These are phyloP conservation scores for Leptobrachium leishanense DNA, from an alignment of 2,113 vertebrate species.

Conservation along the genomic window DNA sequence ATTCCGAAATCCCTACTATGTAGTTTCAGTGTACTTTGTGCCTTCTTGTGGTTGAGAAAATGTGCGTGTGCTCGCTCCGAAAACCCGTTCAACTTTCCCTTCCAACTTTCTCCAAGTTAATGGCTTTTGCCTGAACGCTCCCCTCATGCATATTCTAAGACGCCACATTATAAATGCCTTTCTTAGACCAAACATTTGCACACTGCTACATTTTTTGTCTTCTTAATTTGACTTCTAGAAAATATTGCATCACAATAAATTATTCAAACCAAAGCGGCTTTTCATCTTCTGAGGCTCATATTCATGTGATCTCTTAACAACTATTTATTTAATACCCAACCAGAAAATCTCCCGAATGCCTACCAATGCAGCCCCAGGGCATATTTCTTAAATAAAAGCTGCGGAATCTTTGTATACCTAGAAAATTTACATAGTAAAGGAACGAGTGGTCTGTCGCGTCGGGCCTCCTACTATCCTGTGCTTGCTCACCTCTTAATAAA, in stretches of 20 bases:
- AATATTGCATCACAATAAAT: slow-evolving; percentile 71
- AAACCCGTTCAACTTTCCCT: slow-evolving; percentile 12
- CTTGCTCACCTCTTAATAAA: slow-evolving; percentile 69
- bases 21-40: slow-evolving; percentile 13
- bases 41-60: slow-evolving; percentile 19
- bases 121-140: slow-evolving; percentile 15
- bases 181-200: slow-evolving; percentile 60
- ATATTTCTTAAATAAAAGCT: slow-evolving; percentile 94
- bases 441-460: slow-evolving; percentile 69
- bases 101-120: slow-evolving; percentile 44
- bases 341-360: slow-evolving; percentile 83
- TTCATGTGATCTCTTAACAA: slow-evolving; percentile 92
- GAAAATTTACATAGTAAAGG: slow-evolving; percentile 89
- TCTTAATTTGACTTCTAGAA: slow-evolving; percentile 69
- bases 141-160: slow-evolving; percentile 64
- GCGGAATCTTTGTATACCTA: slow-evolving; percentile 86
- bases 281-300: slow-evolving; percentile 87
- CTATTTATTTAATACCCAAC: slow-evolving; percentile 89
- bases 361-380: slow-evolving; percentile 82
- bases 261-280: slow-evolving; percentile 78
- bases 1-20: too few species aligned
- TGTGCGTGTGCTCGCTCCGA: slow-evolving; percentile 1
- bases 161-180: slow-evolving; percentile 47
- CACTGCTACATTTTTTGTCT: slow-evolving; percentile 64
- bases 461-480: slow-evolving; percentile 69